These are phyloP conservation scores for Phalacrocorax brasilianus DNA, from an alignment of 2,113 vertebrate genomes.

Conservation along the genomic window DNA sequence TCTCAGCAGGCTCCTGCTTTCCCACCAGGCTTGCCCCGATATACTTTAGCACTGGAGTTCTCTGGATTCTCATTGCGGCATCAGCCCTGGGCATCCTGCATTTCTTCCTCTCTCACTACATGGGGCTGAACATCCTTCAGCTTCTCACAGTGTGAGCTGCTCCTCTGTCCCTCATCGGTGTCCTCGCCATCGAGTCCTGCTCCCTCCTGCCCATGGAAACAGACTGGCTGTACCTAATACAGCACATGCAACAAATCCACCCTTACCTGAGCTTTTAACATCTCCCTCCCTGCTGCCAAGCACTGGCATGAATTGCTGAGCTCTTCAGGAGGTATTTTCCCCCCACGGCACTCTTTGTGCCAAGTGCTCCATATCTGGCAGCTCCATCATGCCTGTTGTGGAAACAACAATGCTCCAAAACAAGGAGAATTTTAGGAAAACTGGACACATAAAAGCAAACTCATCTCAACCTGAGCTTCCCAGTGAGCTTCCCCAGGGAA, in stretches of 20 bases:
- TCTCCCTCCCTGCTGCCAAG: background rate
- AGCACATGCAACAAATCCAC: background rate
- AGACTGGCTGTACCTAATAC: background rate
- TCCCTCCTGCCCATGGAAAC: background rate
- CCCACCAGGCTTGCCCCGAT: conserved; percentile 66
- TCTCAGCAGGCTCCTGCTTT: background rate
- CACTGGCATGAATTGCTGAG: background rate
- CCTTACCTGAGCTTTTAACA: background rate
- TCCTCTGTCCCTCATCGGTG: background rate
- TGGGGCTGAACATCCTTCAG: conserved; percentile 51
- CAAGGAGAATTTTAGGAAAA: background rate
- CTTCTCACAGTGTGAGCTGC: background rate
- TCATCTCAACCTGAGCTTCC: background rate
- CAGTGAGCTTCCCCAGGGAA: background rate
- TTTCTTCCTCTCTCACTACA: conserved; percentile 54
- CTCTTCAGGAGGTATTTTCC: background rate
- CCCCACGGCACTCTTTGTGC: background rate
- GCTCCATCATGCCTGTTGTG: rapidly evolving
- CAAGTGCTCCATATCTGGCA: background rate
- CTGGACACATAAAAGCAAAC: background rate
- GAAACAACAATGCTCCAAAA: background rate
- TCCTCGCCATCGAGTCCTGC: background rate
- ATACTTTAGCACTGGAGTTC: conserved; percentile 69
- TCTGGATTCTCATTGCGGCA: conserved; percentile 65
- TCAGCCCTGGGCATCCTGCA: conserved; percentile 66